A percentile compares a stretch with the other conserved stretches of the same genome.
These are phyloP conservation scores for Caloenas nicobarica DNA, from an alignment of 2,113 vertebrate genomes.

Conservation along the genomic window DNA sequence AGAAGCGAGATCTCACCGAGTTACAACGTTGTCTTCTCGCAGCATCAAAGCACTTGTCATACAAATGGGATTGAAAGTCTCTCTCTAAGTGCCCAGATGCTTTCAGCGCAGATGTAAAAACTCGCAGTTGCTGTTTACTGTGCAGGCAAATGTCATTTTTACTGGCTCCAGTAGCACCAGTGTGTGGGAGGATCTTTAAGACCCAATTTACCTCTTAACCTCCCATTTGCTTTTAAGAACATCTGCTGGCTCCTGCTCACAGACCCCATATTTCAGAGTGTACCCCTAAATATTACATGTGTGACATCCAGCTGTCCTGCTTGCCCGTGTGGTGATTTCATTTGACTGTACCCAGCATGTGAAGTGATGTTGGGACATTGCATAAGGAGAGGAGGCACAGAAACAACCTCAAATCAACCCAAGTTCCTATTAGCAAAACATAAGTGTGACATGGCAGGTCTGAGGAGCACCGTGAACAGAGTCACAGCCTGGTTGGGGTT, in stretches of 20 bases:
- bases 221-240: neutral
- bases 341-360: neutral
- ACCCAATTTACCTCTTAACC: neutral
- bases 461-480: neutral
- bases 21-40: neutral
- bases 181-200: neutral
- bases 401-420: neutral
- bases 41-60: neutral
- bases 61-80: neutral
- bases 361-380: neutral
- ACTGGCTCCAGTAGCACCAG: neutral
- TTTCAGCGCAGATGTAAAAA: neutral
- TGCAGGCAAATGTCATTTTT: neutral
- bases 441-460: neutral
- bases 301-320: neutral
- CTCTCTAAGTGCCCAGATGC: neutral
- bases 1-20: neutral
- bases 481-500: too few relatives aligned
- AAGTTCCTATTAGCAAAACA: neutral
- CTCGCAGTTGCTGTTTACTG: neutral
- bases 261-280: accelerated
- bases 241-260: neutral
- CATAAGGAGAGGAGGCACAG: neutral
- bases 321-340: neutral
- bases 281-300: too few relatives aligned